These are phyloP conservation scores for Pionites leucogaster DNA, from an alignment of 2,113 vertebrate species.

Conservation along the genomic window DNA sequence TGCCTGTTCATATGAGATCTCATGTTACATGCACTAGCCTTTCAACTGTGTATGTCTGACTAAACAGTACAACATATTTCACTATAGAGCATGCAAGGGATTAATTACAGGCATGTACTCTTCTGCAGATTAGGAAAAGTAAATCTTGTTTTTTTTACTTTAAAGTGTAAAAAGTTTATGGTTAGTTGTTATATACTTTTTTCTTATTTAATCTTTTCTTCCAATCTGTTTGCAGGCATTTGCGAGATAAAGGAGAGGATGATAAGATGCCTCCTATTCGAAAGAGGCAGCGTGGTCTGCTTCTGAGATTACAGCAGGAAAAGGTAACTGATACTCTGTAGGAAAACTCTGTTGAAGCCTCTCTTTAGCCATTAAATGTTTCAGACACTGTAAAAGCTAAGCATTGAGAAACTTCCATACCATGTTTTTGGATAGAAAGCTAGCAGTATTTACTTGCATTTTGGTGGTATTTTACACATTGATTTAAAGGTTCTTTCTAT, in stretches of 20 bases:
- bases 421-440: neutral
- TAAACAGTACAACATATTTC: neutral
- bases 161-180: neutral
- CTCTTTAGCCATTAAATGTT: neutral
- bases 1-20: neutral
- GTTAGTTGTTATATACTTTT: neutral
- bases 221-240: constrained; percentile 70
- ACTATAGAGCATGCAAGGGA: neutral
- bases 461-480: fast-evolving
- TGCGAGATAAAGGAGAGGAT: constrained; percentile 97
- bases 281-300: constrained; percentile 91
- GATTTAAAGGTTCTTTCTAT: neutral
- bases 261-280: constrained; percentile 98
- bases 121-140: neutral
- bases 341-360: neutral
- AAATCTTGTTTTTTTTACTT: neutral
- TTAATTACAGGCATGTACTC: neutral
- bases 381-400: neutral
- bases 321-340: constrained; percentile 80
- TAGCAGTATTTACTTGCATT: neutral
- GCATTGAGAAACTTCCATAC: neutral
- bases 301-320: constrained; percentile 92
- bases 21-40: neutral
- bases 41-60: neutral
- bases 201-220: neutral